phyloP scores from a whole-genome alignment of 2,888 invertebrate genomes.

The Ernsta delagoae region DNA sequence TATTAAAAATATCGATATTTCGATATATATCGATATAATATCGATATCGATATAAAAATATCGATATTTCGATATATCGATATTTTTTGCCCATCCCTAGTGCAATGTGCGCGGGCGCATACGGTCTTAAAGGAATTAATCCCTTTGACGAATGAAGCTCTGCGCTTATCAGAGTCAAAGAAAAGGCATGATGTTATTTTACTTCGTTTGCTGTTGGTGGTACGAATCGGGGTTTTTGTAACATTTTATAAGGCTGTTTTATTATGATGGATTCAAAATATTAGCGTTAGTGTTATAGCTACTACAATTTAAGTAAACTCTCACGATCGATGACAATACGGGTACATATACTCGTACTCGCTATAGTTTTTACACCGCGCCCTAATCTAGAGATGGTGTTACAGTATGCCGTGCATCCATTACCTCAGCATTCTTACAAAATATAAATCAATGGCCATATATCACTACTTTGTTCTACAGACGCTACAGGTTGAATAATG shows the following conservation, averaged over 20 bases:
- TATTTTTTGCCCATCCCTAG: too few species aligned
- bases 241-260: background rate
- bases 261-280: too few species aligned
- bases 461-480: slow-evolving; percentile 27
- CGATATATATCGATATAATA: too few species aligned
- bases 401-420: slow-evolving; percentile 12
- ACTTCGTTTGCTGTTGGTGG: background rate
- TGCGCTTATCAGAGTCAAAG: slow-evolving; percentile 24
- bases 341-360: too few species aligned
- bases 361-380: background rate
- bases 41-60: too few species aligned
- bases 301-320: too few species aligned
- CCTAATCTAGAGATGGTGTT: slow-evolving; percentile 4
- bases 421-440: slow-evolving; percentile 25
- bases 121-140: slow-evolving; percentile 29
- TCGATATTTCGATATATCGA: too few species aligned
- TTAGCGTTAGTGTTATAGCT: too few species aligned
- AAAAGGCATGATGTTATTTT: slow-evolving; percentile 17
- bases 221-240: slow-evolving; percentile 12
- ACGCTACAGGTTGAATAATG: slow-evolving; percentile 39
- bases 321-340: too few species aligned
- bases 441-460: slow-evolving; percentile 45
- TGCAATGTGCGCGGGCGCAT: slow-evolving; percentile 30
- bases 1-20: too few species aligned
- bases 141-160: slow-evolving; percentile 24